Evolutionary conservation across 2,113 vertebrate genomes (phyloP), one percentile per base, ranked within the genome.

Genomic region (Periophthalmus modestus): DNA sequence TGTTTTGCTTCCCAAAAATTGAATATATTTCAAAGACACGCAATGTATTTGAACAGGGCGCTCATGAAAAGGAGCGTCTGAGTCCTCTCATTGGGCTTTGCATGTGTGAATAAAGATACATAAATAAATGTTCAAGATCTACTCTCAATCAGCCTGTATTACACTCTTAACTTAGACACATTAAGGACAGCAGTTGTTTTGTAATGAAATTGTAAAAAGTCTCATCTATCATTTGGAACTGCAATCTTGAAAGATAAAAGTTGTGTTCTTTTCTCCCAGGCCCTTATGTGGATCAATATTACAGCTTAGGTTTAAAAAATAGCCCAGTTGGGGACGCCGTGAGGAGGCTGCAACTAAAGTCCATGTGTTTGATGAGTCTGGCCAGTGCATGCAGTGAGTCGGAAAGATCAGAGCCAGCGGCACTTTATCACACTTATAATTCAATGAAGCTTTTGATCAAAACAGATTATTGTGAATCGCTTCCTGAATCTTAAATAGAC

Each of bases 211-310:
- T 50, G 16, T 52, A 18, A 52, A 52, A 52, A 18, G 15, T 52
- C 48, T 19, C 4, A 52, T 52, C 18, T 52, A 18, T 7, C 48
- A 50, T 52, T 52, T 52, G 16, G 16, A 43, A 10, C 10, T 43
- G 39, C 39, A 43, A 10, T 43, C 7, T 0, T 43, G 7, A 77
- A 74, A 69, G 7, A 71, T 72, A 55, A 15, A 12, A 46, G 57
- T 46, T 6, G 78, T 15, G 59, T 68, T 62, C 21, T 58, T 70
- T 68, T 59, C 43, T 78, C 21, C 57, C 33, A 54, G 68, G 52
- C 71, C 73, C 15, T 39, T 50, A 65, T 74, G 46, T 63, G 55
- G 71, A 83, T 78, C 80, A 50, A 80, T 81, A 79, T 67, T 19
- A 28, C 48, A 23, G 54, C 55, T 63, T 81, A 59, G 67, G 63